These are phyloP conservation scores for Ranitomeya imitator DNA, from an alignment of 2,113 vertebrate genomes.

Conservation along the genomic window DNA sequence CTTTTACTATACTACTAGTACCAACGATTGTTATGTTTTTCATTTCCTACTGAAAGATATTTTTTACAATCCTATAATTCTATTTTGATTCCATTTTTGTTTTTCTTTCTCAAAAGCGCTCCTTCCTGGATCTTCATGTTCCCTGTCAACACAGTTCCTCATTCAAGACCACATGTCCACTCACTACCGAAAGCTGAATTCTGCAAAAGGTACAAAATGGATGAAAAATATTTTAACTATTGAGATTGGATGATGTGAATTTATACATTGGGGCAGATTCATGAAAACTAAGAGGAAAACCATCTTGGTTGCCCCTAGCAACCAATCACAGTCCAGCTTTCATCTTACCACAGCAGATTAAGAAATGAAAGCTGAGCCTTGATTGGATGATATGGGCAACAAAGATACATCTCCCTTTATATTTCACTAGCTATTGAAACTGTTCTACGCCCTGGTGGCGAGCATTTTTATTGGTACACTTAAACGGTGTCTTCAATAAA, in stretches of 20 bases:
- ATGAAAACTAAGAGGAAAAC: no score
- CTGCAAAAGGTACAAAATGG: slow-evolving; percentile 63
- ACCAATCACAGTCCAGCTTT: no score
- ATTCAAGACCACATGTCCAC: slow-evolving; percentile 63
- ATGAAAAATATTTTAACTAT: not conserved
- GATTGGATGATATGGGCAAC: no score
- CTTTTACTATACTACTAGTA: not conserved
- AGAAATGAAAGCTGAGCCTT: no score
- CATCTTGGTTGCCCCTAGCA: no score
- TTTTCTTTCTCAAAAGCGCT: slow-evolving; percentile 59
- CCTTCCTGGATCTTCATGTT: slow-evolving; percentile 64
- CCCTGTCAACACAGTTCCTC: slow-evolving; percentile 69
- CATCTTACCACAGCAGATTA: no score
- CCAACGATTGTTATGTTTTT: not conserved
- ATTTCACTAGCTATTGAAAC: no score
- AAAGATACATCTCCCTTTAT: no score
- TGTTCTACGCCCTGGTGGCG: no score
- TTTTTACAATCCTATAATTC: not conserved
- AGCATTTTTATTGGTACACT: no score
- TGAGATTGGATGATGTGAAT: not conserved
- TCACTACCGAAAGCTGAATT: slow-evolving; percentile 65
- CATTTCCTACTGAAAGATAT: not conserved
- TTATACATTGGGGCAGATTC: no score
- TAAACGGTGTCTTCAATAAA: no score
- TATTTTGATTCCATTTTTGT: not conserved